phyloP scores from a whole-genome alignment of 2,888 invertebrate species.

The Sarcophaga variegata region DNA sequence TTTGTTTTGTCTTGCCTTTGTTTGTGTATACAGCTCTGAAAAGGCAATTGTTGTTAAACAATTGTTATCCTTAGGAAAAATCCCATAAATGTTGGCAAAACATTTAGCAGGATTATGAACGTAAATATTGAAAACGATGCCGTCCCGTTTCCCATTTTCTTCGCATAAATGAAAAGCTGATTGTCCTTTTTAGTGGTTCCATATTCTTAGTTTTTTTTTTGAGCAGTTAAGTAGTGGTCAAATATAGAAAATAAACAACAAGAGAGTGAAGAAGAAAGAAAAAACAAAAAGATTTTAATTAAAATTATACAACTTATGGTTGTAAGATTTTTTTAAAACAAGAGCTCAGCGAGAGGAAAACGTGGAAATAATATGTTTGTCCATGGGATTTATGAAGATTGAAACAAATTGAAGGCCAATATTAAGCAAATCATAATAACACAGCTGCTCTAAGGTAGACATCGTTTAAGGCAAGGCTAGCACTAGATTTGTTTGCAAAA shows the following conservation, averaged over 20 bases:
- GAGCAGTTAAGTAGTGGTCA: not conserved
- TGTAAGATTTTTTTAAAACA: not conserved
- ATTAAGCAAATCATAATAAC: too few relatives aligned
- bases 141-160: not conserved
- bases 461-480: too few relatives aligned
- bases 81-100: conserved; percentile 57
- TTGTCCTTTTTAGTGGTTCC: conserved; percentile 3
- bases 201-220: not conserved
- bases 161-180: conserved; percentile 7
- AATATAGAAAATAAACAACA: not conserved
- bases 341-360: not conserved
- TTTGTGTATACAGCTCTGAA: conserved; percentile 12
- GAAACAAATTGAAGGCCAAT: too few relatives aligned
- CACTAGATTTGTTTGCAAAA: too few relatives aligned
- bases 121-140: conserved; percentile 32
- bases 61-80: conserved; percentile 56
- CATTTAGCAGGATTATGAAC: conserved; percentile 55
- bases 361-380: too few relatives aligned
- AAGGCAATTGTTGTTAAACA: conserved; percentile 49
- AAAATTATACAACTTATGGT: not conserved
- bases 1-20: not conserved
- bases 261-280: too few relatives aligned
- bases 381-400: too few relatives aligned
- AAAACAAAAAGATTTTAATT: too few relatives aligned
- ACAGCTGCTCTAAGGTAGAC: too few relatives aligned